Evolutionary conservation across 2,888 invertebrate species (phyloP), one percentile per base, ranked within the genome.

Genomic region (Acanthosepion pharaonis): DNA sequence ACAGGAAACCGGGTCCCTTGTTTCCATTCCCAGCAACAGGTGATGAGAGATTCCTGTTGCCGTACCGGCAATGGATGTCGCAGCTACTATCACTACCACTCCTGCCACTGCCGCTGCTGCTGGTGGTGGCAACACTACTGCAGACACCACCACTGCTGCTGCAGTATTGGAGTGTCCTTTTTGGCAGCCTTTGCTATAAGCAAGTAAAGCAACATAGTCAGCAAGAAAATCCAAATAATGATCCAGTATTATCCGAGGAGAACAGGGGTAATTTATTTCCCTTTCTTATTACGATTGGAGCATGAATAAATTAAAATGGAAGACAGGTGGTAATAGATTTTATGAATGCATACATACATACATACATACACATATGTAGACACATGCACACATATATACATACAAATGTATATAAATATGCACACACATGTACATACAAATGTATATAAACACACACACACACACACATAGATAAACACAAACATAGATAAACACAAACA

Each of bases 301-400:
- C 3, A 59, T 23, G 5, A 20, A 59, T 59, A 20, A 20, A 20
- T 59, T 59, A 5, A 59, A 59, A 59, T 23, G 15, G 59, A 59
- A 59, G 20, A 23, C 59, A 59, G 55, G 55, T 59, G 59, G 23
- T 5, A 78, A 78, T 28, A n/a, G 28, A n/a, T 28, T 64, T n/a
- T n/a, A n/a, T 78, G 15, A 5, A 28, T 23, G 2, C 92, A 8
- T n/a, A 25, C 5, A 93, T 51, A 49, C 5, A 93, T 51, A 93
- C 28, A 93, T 51, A 93, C 53, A 92, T 92, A 92, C 49, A 92
- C 53, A 93, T 93, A 93, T 53, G 53, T 49, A 93, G 1, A 28
- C 33, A n/a, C 11, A 91, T n/a, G 42, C 20, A n/a, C 0, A 92
- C n/a, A 92, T 1, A 92, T 48, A 0, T 92, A 48, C 2, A 92